These are phyloP conservation scores for Sclerurus mexicanus DNA, from an alignment of 2,113 vertebrate species.

Conservation along the genomic window DNA sequence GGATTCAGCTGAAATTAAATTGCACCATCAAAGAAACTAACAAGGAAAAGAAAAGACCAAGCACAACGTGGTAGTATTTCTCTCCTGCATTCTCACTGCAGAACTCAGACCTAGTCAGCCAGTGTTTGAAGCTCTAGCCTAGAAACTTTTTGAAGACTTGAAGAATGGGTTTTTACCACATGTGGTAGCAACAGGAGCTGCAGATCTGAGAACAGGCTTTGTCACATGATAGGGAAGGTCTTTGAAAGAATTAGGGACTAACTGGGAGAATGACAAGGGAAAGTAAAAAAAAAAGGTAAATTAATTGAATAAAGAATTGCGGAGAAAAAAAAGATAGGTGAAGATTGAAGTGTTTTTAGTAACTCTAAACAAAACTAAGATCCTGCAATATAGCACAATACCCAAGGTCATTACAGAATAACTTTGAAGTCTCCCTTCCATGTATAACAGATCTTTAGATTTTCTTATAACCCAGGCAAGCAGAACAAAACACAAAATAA, in stretches of 20 bases:
- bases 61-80: neutral
- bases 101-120: neutral
- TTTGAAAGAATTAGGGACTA: neutral
- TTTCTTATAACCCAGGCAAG: conserved; percentile 8
- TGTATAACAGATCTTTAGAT: neutral
- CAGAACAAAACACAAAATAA: neutral
- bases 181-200: neutral
- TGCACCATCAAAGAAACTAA: neutral
- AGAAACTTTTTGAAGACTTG: neutral
- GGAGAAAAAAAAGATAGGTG: neutral
- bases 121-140: neutral
- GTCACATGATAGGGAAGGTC: neutral
- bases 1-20: neutral
- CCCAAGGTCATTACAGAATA: neutral
- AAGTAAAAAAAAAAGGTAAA: neutral
- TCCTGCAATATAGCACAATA: neutral
- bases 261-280: neutral
- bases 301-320: neutral
- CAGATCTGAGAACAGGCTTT: neutral
- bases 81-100: neutral
- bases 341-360: neutral
- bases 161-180: neutral
- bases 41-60: neutral
- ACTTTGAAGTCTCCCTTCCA: neutral
- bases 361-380: conserved; percentile 5